Evolutionary conservation across 2,888 invertebrate genomes (phyloP).

Genomic region (Habroteleia sp.): DNA sequence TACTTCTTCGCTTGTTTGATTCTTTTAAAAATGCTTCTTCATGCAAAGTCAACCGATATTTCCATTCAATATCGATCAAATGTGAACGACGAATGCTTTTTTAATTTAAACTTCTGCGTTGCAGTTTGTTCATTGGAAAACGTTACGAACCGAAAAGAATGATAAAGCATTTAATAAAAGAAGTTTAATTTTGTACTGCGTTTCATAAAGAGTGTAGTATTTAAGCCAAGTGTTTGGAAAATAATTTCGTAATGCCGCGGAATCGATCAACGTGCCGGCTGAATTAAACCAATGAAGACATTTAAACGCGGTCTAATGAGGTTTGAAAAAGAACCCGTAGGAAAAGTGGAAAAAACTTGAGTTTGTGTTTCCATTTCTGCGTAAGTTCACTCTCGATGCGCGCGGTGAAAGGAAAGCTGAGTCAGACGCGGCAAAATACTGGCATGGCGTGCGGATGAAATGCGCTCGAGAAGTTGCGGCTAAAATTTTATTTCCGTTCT

Average conservation of each 20-base stretch:
- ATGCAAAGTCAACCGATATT: not conserved
- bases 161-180: too few relatives aligned
- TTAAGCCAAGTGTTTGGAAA: too few relatives aligned
- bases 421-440: conserved; percentile 14
- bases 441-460: not conserved
- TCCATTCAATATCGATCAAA: too few relatives aligned
- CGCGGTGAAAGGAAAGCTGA: conserved; percentile 52
- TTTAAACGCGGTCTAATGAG: conserved; percentile 21
- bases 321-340: conserved; percentile 5
- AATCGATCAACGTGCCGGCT: not conserved
- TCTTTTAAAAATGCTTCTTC: conserved; percentile 4
- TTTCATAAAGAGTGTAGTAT: too few relatives aligned
- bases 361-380: conserved; percentile 42
- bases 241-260: conserved; percentile 4
- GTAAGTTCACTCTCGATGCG: conserved; percentile 32
- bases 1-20: not conserved
- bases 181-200: too few relatives aligned
- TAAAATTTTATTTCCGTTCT: not conserved
- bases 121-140: too few relatives aligned
- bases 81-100: too few relatives aligned
- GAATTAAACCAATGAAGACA: conserved; percentile 29
- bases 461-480: conserved; percentile 1
- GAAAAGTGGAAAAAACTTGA: conserved; percentile 39
- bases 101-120: too few relatives aligned
- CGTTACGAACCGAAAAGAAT: too few relatives aligned